Evolutionary conservation across 1,140 invertebrate genomes (phyloP).

Genomic region (Littorina saxatilis): DNA sequence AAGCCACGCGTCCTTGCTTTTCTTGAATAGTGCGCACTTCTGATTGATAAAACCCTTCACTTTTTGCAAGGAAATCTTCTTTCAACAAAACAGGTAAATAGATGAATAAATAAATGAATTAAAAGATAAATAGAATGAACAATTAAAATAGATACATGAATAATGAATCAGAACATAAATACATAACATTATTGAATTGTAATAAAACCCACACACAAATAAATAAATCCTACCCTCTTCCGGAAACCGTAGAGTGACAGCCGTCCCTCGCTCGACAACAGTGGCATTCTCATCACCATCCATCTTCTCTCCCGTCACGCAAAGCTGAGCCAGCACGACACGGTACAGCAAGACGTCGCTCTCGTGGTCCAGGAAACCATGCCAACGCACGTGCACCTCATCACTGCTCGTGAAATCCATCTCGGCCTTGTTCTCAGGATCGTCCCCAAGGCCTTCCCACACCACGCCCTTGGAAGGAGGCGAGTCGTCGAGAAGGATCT

Average conservation of each 20-base stretch:
- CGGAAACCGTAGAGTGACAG: constrained; percentile 17
- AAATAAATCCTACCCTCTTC: not conserved
- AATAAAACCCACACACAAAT: no score
- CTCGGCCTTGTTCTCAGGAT: constrained; percentile 28
- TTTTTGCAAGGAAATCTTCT: no score
- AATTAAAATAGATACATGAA: no score
- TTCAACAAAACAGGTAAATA: no score
- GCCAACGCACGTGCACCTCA: constrained; percentile 44
- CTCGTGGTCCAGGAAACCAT: constrained; percentile 59
- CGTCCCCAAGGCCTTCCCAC: constrained; percentile 41
- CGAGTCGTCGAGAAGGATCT: constrained; percentile 49
- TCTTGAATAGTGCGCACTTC: no score
- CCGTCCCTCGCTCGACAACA: not conserved
- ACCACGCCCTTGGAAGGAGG: constrained; percentile 46
- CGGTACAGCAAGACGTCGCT: constrained; percentile 53
- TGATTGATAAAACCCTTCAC: no score
- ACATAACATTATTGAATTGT: no score
- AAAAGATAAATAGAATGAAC: no score
- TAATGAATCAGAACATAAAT: no score
- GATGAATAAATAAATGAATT: no score
- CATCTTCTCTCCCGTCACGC: constrained; percentile 42
- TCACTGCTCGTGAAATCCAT: constrained; percentile 54
- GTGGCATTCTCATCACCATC: constrained; percentile 1
- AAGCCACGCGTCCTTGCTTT: no score
- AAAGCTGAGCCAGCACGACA: constrained; percentile 38